Evolutionary conservation across 2,888 invertebrate genomes (phyloP).

Genomic region (Tipula unca): DNA sequence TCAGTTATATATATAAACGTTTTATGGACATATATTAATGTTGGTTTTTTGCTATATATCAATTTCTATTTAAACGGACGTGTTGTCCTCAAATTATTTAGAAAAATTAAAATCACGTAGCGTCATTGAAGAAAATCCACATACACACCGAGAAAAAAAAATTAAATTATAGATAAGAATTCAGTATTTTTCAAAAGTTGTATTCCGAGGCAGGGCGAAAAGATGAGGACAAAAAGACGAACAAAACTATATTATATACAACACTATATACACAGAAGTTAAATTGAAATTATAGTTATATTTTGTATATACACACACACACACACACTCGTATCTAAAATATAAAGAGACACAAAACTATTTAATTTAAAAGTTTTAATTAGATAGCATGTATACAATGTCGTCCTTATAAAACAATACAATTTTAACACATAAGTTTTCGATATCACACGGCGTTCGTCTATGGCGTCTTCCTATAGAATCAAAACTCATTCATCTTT

Average conservation of each 20-base stretch:
- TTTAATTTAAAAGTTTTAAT: constrained; percentile 8
- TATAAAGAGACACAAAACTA: not conserved
- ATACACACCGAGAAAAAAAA: not conserved
- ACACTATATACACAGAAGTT: not conserved
- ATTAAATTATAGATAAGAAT: not conserved
- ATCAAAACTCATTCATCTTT: not conserved
- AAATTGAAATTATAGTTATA: not conserved
- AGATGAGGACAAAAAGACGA: not conserved
- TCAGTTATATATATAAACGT: not conserved
- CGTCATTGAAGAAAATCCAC: not conserved
- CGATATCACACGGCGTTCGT: not conserved
- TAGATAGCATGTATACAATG: not conserved
- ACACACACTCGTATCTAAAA: not conserved
- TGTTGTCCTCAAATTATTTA: not conserved
- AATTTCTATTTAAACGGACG: not conserved
- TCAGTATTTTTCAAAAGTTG: not conserved
- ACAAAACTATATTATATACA: not conserved
- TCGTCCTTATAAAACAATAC: not conserved
- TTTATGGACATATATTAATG: not conserved
- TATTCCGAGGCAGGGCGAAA: not conserved
- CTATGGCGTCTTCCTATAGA: not conserved
- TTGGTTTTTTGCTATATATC: not conserved
- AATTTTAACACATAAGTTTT: not conserved
- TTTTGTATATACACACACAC: no score
- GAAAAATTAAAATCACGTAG: not conserved